These are phyloP conservation scores for Lycophotia porphyrea DNA, from an alignment of 2,888 invertebrate species.

Conservation along the genomic window DNA sequence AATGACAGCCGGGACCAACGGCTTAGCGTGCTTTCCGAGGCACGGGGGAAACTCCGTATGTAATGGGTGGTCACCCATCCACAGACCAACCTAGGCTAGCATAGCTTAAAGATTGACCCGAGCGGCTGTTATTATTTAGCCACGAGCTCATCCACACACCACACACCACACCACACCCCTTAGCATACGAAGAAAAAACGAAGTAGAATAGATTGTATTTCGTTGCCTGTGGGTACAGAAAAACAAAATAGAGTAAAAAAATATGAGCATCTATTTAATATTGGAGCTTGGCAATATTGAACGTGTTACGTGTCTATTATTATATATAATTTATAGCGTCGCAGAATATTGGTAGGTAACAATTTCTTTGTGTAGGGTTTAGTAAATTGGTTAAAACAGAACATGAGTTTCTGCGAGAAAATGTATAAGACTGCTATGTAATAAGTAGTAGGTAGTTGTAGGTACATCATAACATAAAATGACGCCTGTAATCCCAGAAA, in stretches of 20 bases:
- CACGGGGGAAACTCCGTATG: too few species aligned
- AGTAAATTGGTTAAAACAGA: background rate
- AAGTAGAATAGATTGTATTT: background rate
- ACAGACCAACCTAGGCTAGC: too few species aligned
- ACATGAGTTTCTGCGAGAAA: background rate
- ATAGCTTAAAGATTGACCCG: too few species aligned
- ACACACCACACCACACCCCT: background rate
- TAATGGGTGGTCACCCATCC: too few species aligned
- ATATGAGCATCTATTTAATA: background rate
- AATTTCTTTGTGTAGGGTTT: background rate
- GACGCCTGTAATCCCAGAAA: background rate
- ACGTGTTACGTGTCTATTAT: background rate
- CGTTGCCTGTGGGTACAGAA: background rate
- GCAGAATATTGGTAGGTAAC: background rate
- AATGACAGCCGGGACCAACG: too few species aligned
- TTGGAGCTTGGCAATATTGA: background rate
- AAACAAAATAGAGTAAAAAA: slow-evolving; percentile 6
- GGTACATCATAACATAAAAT: background rate
- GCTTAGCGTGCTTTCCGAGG: too few species aligned
- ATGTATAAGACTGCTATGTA: background rate
- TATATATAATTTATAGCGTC: slow-evolving; percentile 8
- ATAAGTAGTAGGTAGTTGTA: background rate
- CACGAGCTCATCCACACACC: too few species aligned
- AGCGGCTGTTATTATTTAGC: too few species aligned
- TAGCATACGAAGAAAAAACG: background rate